Percentiles rank a stretch among this genome's conserved stretches.
Conservation (phyloP, 2,797 vertebrate species). For the Zonotrichia albicollis region DNA sequence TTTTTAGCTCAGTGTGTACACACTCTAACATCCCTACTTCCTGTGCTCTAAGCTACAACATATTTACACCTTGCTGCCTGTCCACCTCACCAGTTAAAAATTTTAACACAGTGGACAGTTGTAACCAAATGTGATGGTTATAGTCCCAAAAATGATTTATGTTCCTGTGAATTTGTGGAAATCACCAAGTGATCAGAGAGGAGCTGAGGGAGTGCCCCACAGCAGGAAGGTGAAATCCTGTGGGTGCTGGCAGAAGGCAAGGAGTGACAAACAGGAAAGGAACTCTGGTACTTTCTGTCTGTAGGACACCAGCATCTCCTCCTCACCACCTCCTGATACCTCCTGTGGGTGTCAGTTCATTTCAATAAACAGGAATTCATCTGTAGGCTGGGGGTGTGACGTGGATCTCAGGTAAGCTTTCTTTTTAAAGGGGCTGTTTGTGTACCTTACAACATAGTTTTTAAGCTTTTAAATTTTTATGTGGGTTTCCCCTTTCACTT, state of each 20-base stretch:
- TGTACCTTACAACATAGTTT: not conserved
- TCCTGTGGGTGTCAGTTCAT: not conserved
- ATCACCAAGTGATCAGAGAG: not conserved
- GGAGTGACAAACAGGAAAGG: not conserved
- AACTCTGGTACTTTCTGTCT: not conserved
- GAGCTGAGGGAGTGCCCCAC: not conserved
- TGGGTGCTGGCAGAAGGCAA: not conserved
- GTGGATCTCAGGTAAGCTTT: not conserved
- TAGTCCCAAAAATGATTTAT: not conserved
- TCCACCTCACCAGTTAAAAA: not conserved
- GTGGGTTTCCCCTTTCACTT: not conserved
- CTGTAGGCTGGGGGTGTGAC: not conserved
- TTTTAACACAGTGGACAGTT: fast-evolving
- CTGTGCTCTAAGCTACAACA: not conserved
- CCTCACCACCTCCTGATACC: not conserved
- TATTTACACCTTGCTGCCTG: not conserved
- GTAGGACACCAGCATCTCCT: not conserved
- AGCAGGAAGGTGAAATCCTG: not conserved
- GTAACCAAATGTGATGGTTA: not conserved
- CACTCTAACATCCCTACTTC: not conserved
- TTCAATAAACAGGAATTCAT: not conserved
- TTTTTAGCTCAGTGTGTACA: not conserved
- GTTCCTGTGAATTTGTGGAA: not conserved
- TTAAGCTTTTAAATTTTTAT: not conserved
- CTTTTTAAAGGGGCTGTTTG: not conserved